Percentiles rank a stretch among this genome's conserved stretches.
phyloP scores from a whole-genome alignment of 2,797 vertebrate species.

The Dipus sagitta region DNA sequence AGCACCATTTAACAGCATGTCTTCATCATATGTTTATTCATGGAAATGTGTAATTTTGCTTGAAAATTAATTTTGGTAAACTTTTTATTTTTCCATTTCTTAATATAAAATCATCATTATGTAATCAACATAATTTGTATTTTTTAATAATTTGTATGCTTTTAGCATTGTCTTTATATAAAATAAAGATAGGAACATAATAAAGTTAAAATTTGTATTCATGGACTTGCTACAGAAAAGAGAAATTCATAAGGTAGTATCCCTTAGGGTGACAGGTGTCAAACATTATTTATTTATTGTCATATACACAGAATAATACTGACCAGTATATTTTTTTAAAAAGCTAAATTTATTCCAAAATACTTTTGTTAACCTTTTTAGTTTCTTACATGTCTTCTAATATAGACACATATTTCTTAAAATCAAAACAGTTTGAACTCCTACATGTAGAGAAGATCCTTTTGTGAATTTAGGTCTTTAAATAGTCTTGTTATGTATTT shows the following conservation, averaged over 20 bases:
- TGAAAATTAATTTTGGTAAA: conserved; percentile 65
- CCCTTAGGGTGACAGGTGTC: not conserved
- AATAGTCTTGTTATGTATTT: conserved; percentile 68
- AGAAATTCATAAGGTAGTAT: not conserved
- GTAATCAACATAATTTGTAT: conserved; percentile 12
- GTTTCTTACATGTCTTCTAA: conserved; percentile 1
- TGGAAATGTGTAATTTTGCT: conserved; percentile 54
- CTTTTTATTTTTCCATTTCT: conserved; percentile 49
- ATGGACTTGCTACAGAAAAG: conserved; percentile 12
- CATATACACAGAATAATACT: conserved; percentile 8
- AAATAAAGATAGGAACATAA: conserved; percentile 43
- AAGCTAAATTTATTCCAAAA: conserved; percentile 28
- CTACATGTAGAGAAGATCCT: conserved; percentile 69
- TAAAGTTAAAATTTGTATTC: conserved; percentile 39
- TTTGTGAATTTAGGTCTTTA: conserved; percentile 70
- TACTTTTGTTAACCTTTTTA: not conserved
- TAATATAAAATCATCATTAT: conserved; percentile 41
- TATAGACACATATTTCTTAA: conserved; percentile 32
- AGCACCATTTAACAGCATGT: conserved; percentile 63
- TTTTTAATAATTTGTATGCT: not conserved
- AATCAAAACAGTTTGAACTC: conserved; percentile 58
- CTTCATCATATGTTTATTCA: conserved; percentile 68
- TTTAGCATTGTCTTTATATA: conserved; percentile 42
- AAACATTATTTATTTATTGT: conserved; percentile 28
- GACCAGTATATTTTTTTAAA: not conserved